Base-by-base conservation (phyloP, 2,113 vertebrate species). In the Hiodon tergisus region DNA sequence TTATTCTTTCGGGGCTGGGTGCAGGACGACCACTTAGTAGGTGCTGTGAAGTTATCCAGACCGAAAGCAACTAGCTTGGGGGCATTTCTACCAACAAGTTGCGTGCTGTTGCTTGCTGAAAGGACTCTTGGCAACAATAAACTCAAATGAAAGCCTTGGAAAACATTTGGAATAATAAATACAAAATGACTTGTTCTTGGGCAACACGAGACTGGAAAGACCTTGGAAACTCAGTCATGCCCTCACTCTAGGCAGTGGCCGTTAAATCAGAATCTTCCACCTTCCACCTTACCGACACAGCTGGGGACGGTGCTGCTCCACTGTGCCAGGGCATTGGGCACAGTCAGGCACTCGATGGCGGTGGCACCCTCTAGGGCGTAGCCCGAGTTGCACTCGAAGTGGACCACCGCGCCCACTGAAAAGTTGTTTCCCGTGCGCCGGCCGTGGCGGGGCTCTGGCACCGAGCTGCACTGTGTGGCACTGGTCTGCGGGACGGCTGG, bases 401-500 rank as follows among this genome's bases (percentile, higher is more conserved):
- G 92, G 51, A 98, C 79, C 80, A 94, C 81, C 0, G 96, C 94
- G 0, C 94, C 96, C 11, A 97, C 97, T 0, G 96, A 92, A 80
- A 99, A 98, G 81, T 94, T 95, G 74, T 93, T 98, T 53, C 97
- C 97, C 81, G 95, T 88, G 0, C 97, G 92, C 52, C 93, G 92
- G 7, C 96, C 97, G 3, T 96, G 94, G 6, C 96, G 92, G 0
- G 97, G 97, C 84, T 99, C 97, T 0, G 97, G 97, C 53, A 99
- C 94, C 0, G 97, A 98, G 88, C 93, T 98, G 91, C 97, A 98
- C 84, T 99, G 97, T 0, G 96, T 98, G 76, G 96, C 94, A 0
- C 97, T 99, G 79, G 97, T 99, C 67, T 94, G 90, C 0, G 97
- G 97, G 17, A 99, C 97, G 16, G 97, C 97, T 98, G 73, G 8